Evolutionary conservation across 2,888 invertebrate genomes (phyloP), one percentile per base, ranked within the genome.

Genomic region (Conchocele bisecta): DNA sequence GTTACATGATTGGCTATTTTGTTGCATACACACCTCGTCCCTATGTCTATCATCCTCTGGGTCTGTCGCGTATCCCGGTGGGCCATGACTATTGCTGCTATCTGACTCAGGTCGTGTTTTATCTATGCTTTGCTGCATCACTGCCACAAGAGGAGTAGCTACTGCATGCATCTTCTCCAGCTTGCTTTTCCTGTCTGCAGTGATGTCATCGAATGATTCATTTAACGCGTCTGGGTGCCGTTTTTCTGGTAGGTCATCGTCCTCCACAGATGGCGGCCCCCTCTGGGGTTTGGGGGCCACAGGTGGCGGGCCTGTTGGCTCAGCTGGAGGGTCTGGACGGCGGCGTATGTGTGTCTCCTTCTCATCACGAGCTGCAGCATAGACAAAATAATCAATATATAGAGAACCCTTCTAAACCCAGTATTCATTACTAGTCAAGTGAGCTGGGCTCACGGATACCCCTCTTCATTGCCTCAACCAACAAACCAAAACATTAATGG

Each of bases 91-190:
- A 29, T 33, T 53, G 24, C 26, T 31, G n/a, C 20, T 28, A 13
- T 57, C 33, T 4, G 48, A 48, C 24, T 63, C 59, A n/a, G 50
- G 39, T 15, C 61, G 59, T 46, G 57, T 56, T 33, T 51, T 64
- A n/a, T 79, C 54, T 17, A 51, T 22, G 24, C 50, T 41, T 20
- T 51, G 29, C 29, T 60, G 64, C 33, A 57, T 57, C 22, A 81
- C 65, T 24, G 68, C 65, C 33, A 79, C 74, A 37, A 83, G 48
- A 5, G 81, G 81, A n/a, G 83, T 83, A 3, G 76, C 69, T 20
- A 83, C 74, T 37, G 73, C 81, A 72, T 81, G 74, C 59, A 83
- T 81, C 64, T 68, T 83, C 46, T 81, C 81, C 71, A 83, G 75
- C 28, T 68, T 68, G 53, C 76, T 78, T 39, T 67, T 79, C 35